Conservation (phyloP, 1,140 invertebrate genomes). For the Dufourea novaeangliae region DNA sequence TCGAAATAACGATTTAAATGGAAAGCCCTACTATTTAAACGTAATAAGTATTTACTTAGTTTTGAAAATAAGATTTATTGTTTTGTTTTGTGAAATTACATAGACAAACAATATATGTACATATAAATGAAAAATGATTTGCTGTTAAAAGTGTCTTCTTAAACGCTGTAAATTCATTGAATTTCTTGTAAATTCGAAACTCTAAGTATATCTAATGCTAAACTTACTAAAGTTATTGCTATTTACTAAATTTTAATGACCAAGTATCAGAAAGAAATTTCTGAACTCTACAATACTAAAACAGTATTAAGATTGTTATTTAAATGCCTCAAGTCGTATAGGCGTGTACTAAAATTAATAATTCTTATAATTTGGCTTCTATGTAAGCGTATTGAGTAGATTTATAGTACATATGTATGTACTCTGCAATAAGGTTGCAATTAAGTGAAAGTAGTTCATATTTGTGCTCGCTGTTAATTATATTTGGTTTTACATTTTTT, state of each 20-base stretch:
- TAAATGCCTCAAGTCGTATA: background rate
- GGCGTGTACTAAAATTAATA: conserved; percentile 12
- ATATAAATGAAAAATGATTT: background rate
- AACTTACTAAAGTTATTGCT: background rate
- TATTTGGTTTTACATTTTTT: background rate
- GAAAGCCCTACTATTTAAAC: too few relatives aligned
- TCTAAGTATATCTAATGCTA: background rate
- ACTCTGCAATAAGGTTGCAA: conserved; percentile 7
- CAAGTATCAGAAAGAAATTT: background rate
- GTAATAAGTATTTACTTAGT: too few relatives aligned
- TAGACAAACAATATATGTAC: background rate
- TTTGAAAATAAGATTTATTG: background rate
- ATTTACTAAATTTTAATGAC: background rate
- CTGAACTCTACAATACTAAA: background rate
- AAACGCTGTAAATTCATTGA: background rate
- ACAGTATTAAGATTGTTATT: background rate
- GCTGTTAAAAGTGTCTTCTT: background rate
- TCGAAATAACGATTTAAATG: too few relatives aligned
- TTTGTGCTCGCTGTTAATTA: conserved; percentile 38
- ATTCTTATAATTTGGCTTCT: conserved; percentile 22
- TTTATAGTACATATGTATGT: too few relatives aligned
- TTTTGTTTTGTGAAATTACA: background rate
- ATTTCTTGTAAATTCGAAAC: background rate
- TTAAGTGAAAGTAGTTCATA: conserved; percentile 30
- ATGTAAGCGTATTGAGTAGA: conserved; percentile 36